Percentiles rank a stretch among this genome's conserved stretches.
These are phyloP conservation scores for Cepaea nemoralis DNA, from an alignment of 1,140 invertebrate species.

Conservation along the genomic window DNA sequence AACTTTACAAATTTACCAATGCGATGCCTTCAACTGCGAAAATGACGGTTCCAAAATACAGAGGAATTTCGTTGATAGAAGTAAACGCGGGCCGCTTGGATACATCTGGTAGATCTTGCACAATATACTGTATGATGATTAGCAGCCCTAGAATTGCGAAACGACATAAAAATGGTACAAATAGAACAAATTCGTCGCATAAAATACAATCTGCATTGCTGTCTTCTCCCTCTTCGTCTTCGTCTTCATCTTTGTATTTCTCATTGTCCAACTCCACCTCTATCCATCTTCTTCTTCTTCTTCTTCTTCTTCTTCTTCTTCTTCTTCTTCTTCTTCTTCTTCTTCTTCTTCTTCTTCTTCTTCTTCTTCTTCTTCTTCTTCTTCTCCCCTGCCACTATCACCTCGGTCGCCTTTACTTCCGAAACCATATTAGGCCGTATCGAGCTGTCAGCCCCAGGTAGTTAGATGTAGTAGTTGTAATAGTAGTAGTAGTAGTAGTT, in stretches of 20 bases:
- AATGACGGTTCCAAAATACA: slow-evolving; percentile 85
- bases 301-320: no score
- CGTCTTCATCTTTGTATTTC: no score
- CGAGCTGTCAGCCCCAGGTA: no score
- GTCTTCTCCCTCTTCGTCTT: neutral
- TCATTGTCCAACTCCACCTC: neutral
- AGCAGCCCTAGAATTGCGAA: slow-evolving; percentile 60
- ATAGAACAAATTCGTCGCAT: no score
- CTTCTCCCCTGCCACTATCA: neutral
- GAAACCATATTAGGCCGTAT: no score
- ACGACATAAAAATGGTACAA: no score
- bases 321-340: no score
- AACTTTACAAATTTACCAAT: slow-evolving; percentile 55
- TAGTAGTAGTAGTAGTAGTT: no score
- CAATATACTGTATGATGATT: slow-evolving; percentile 71
- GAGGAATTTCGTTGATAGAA: slow-evolving; percentile 78
- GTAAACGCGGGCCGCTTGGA: slow-evolving; percentile 77
- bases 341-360: no score
- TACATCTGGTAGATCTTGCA: slow-evolving; percentile 59
- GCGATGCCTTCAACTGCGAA: slow-evolving; percentile 92
- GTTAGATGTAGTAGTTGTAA: no score
- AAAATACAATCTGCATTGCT: neutral
- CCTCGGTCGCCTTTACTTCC: no score
- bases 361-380: neutral
- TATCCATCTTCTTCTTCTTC: neutral